Evolutionary conservation across 2,113 vertebrate genomes (phyloP), one percentile per base, ranked within the genome.

Genomic region (Pteruthius melanotis): DNA sequence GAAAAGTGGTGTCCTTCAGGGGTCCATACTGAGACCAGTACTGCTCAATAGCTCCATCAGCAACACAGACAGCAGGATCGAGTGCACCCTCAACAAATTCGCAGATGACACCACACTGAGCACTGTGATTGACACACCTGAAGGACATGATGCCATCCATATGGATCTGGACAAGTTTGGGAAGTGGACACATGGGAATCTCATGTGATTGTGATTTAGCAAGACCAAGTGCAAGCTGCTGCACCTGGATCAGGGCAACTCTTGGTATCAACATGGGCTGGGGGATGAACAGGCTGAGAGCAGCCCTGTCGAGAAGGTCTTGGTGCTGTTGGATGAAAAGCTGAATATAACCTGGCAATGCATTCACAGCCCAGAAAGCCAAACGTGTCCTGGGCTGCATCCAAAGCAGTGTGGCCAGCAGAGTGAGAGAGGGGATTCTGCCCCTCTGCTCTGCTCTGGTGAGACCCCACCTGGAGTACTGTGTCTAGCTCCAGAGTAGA

Each of bases 41-140:
- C 14, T 20, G 54, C 33, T 42, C 47, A 69, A 4, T 22, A 61
- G 42, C 17, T 76, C 61, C 30, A 30, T 53, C 63, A 83, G 35
- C 64, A 61, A 69, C 30, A 35, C 0, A 35, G 53, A 24, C 45
- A 60, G 31, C 19, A 7, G 45, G 4, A 24, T 49, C 0, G 0
- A 56, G 64, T 33, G 26, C 26, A 56, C 26, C 10, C 22, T 33
- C 64, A 33, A 40, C 18, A 70, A 17, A 42, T 70, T 20, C 49
- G 40, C 35, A 42, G 27, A 49, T 56, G 35, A 90, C 40, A 69
- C 18, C 35, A 63, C 14, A 2, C 31, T 63, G 27, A 22, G 8
- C 56, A 15, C 26, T 54, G 49, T 49, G 14, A 15, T 28, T 76
- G 26, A 54, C 22, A 54, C 12, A 42, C 10, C 49, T 70, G 49